A percentile compares a stretch with the other conserved stretches of the same genome.
Evolutionary conservation across 2,888 invertebrate genomes (phyloP).

Genomic region (Thereva unica): DNA sequence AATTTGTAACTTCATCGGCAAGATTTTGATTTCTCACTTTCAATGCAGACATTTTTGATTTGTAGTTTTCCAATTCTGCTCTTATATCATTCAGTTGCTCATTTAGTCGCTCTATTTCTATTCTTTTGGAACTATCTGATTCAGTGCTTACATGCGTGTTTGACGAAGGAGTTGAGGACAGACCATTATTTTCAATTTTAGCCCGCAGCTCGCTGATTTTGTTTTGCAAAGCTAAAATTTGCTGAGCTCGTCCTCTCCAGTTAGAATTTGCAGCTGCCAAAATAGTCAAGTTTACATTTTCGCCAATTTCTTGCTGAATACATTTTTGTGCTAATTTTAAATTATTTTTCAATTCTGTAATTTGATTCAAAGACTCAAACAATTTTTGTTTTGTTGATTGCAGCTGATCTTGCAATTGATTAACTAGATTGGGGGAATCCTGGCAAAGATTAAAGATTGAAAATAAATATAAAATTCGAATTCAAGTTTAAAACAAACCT

Average conservation of each 20-base stretch:
- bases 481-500: not conserved
- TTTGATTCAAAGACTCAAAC: conserved; percentile 71
- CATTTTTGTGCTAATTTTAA: conserved; percentile 74
- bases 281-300: conserved; percentile 67
- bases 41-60: conserved; percentile 68
- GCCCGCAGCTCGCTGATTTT: conserved; percentile 70
- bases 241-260: conserved; percentile 80
- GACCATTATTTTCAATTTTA: conserved; percentile 57
- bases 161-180: not conserved
- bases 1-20: conserved; percentile 65
- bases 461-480: not conserved
- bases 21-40: conserved; percentile 71
- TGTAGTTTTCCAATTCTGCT: conserved; percentile 63
- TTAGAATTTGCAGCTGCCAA: conserved; percentile 64
- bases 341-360: conserved; percentile 71
- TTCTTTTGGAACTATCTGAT: conserved; percentile 62
- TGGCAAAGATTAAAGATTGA: conserved; percentile 40
- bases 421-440: conserved; percentile 43
- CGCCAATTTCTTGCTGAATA: conserved; percentile 75
- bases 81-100: conserved; percentile 64
- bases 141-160: conserved; percentile 44
- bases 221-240: conserved; percentile 70
- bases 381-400: conserved; percentile 65
- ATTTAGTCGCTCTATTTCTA: conserved; percentile 64
- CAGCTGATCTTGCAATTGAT: conserved; percentile 62